Evolutionary conservation across 2,797 vertebrate genomes (phyloP).

Genomic region (Amblyraja radiata): DNA sequence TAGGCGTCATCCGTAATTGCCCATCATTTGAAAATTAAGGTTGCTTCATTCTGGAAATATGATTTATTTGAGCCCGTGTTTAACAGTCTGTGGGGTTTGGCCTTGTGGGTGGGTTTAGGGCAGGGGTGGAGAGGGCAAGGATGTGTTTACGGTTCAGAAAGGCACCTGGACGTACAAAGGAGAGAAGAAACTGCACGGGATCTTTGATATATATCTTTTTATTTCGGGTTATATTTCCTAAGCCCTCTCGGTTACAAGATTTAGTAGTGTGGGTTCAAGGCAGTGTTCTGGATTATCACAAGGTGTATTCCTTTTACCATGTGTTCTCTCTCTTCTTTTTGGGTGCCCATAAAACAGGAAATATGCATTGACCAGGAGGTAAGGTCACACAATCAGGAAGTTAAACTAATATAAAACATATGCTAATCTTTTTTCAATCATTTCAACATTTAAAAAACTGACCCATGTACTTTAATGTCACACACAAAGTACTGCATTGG

Average conservation of each 20-base stretch:
- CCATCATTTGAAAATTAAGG: constrained; percentile 13
- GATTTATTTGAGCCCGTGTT: constrained; percentile 1
- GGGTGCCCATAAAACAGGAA: constrained; percentile 11
- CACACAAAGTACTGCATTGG: background rate
- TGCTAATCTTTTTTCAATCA: background rate
- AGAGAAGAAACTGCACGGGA: background rate
- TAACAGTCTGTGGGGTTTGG: background rate
- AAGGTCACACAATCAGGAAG: constrained; percentile 13
- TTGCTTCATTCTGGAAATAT: background rate
- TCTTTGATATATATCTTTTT: background rate
- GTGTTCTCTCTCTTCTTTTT: background rate
- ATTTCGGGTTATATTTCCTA: background rate
- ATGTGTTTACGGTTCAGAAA: background rate
- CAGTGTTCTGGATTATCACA: background rate
- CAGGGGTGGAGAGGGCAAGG: no score
- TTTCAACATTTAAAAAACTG: constrained; percentile 3
- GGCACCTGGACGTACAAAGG: background rate
- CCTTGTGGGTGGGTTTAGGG: background rate
- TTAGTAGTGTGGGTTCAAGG: background rate
- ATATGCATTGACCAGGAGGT: background rate
- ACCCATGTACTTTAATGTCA: background rate
- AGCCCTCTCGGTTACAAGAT: background rate
- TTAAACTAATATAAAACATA: constrained; percentile 5
- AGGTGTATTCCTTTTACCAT: background rate
- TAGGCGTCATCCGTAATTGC: background rate